These are phyloP conservation scores for Galeopsomyia nigrocyanea DNA, from an alignment of 2,888 invertebrate genomes.

Conservation along the genomic window DNA sequence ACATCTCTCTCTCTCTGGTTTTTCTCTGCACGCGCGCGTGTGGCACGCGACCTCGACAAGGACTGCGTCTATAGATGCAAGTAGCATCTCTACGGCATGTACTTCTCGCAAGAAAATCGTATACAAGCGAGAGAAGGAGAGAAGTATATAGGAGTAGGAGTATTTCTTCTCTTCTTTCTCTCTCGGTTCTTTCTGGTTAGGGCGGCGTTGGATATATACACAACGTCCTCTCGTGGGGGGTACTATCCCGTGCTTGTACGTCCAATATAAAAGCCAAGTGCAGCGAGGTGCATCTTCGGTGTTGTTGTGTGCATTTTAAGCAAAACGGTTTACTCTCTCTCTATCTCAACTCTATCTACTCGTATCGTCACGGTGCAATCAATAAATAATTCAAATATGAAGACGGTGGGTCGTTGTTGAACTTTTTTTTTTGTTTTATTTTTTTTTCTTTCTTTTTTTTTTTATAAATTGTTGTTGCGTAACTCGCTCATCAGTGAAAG, in stretches of 20 bases:
- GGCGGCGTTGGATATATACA: constrained; percentile 49
- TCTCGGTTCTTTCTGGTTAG: constrained; percentile 6
- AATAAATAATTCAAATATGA: constrained; percentile 53
- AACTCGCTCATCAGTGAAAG: too few species aligned
- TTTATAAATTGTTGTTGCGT: too few species aligned
- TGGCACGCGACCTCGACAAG: neutral
- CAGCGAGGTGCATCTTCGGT: constrained; percentile 58
- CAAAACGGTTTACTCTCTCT: too few species aligned
- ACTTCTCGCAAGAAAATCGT: too few species aligned
- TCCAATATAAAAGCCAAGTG: constrained; percentile 65
- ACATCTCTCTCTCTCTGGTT: neutral
- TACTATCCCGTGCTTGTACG: constrained; percentile 55
- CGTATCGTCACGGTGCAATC: too few species aligned
- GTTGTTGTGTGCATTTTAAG: constrained; percentile 47
- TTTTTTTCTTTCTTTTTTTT: too few species aligned
- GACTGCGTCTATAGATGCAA: neutral
- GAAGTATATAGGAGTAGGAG: neutral
- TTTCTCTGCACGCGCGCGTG: neutral
- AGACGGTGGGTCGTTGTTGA: constrained; percentile 62
- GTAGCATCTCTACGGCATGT: neutral
- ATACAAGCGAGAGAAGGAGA: neutral
- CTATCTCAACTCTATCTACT: too few species aligned
- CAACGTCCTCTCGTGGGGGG: constrained; percentile 55
- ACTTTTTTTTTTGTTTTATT: too few species aligned
- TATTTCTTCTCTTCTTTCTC: too few species aligned